phyloP scores from a whole-genome alignment of 2,888 invertebrate species.

The Cosmia pyralina region DNA sequence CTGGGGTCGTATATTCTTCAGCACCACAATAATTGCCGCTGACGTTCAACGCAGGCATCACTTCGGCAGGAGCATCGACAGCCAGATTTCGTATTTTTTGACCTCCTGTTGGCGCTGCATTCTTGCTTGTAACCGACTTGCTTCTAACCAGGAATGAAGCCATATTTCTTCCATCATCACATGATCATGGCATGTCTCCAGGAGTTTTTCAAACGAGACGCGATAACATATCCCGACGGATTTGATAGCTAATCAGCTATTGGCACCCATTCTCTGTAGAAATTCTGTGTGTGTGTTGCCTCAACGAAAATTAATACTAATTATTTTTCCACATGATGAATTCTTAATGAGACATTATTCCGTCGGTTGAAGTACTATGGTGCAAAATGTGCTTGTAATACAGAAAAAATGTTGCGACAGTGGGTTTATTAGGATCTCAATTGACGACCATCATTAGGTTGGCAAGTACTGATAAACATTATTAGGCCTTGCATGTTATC shows the following conservation, averaged over 20 bases:
- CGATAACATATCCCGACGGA: neutral
- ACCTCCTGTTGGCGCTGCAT: neutral
- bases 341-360: neutral
- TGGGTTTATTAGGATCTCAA: too few relatives aligned
- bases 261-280: slow-evolving; percentile 19
- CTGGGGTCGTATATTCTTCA: too few relatives aligned
- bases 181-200: neutral
- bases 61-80: slow-evolving; percentile 7
- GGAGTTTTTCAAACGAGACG: neutral
- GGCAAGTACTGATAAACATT: neutral
- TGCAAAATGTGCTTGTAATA: neutral
- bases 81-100: neutral
- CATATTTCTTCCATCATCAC: slow-evolving; percentile 24
- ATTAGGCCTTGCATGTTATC: neutral
- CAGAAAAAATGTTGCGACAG: neutral
- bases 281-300: neutral
- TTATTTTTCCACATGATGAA: slow-evolving; percentile 9
- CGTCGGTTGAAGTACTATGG: neutral
- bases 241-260: neutral
- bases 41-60: neutral
- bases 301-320: neutral
- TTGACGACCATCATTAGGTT: neutral
- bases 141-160: neutral
- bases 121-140: neutral
- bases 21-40: slow-evolving; percentile 17